Conservation (phyloP, 2,888 invertebrate species). For the Parnassius apollo region DNA sequence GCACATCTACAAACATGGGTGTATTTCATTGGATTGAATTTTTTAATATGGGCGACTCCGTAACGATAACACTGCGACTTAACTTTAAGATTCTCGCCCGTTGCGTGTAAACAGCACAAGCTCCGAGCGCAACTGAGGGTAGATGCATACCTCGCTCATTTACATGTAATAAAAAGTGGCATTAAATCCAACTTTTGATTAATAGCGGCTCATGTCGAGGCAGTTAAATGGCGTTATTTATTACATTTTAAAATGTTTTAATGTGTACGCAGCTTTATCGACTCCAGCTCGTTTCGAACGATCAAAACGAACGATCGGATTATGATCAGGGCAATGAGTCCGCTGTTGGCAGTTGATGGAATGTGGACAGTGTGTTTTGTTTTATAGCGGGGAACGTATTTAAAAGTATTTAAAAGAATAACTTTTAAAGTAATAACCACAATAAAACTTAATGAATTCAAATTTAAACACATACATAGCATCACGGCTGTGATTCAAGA, state of each 20-base stretch:
- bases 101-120: constrained; percentile 2
- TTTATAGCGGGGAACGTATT: no score
- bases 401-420: no score
- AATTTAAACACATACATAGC: no score
- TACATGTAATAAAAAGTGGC: constrained; percentile 75
- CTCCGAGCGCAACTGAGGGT: constrained; percentile 29
- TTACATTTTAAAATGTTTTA: constrained; percentile 77
- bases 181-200: constrained; percentile 68
- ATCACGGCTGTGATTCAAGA: no score
- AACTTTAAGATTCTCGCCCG: neutral
- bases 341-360: constrained; percentile 3
- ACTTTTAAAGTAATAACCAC: no score
- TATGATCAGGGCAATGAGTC: neutral
- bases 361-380: constrained; percentile 8
- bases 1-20: neutral
- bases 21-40: neutral
- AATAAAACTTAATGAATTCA: no score
- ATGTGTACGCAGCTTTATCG: constrained; percentile 57
- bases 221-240: constrained; percentile 75
- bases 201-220: constrained; percentile 60
- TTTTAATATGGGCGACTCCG: neutral
- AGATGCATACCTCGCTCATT: constrained; percentile 58
- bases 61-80: neutral
- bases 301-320: neutral
- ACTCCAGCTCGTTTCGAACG: constrained; percentile 21